These are phyloP conservation scores for Spicauda simplicius DNA, from an alignment of 2,888 invertebrate genomes.

Conservation along the genomic window DNA sequence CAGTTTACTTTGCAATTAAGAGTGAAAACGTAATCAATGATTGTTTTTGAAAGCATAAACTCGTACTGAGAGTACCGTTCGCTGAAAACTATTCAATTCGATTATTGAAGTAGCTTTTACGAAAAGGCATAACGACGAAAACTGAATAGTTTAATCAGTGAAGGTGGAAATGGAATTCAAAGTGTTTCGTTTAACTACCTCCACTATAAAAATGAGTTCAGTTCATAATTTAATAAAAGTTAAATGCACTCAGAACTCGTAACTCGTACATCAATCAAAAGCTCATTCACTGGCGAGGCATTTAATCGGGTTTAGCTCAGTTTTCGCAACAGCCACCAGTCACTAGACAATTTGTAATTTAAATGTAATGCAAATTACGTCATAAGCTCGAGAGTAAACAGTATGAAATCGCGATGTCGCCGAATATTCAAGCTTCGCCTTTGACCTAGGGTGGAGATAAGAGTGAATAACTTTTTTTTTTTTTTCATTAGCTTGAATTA, in stretches of 20 bases:
- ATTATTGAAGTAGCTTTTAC: too few species aligned
- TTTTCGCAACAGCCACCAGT: slow-evolving; percentile 43
- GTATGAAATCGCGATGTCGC: slow-evolving; percentile 22
- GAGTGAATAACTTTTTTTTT: neutral
- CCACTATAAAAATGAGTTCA: neutral
- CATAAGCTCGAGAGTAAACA: slow-evolving; percentile 30
- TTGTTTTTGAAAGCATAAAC: too few species aligned
- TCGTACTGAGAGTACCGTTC: too few species aligned
- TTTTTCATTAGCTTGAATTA: too few species aligned
- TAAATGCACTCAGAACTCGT: neutral
- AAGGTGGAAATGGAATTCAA: too few species aligned
- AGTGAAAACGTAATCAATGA: too few species aligned
- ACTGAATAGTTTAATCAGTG: too few species aligned
- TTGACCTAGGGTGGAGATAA: neutral
- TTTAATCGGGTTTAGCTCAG: slow-evolving; percentile 19
- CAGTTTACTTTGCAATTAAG: too few species aligned
- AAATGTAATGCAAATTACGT: slow-evolving; percentile 48
- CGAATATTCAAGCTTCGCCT: slow-evolving; percentile 5
- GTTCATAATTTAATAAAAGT: neutral
- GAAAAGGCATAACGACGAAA: too few species aligned
- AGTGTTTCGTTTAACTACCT: too few species aligned
- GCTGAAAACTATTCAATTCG: too few species aligned
- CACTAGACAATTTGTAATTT: slow-evolving; percentile 43
- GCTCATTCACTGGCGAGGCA: slow-evolving; percentile 8
- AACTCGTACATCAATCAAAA: slow-evolving; percentile 13